A percentile compares a stretch with the other conserved stretches of the same genome.
phyloP scores from a whole-genome alignment of 2,797 vertebrate species.

The Sebastes goodei region DNA sequence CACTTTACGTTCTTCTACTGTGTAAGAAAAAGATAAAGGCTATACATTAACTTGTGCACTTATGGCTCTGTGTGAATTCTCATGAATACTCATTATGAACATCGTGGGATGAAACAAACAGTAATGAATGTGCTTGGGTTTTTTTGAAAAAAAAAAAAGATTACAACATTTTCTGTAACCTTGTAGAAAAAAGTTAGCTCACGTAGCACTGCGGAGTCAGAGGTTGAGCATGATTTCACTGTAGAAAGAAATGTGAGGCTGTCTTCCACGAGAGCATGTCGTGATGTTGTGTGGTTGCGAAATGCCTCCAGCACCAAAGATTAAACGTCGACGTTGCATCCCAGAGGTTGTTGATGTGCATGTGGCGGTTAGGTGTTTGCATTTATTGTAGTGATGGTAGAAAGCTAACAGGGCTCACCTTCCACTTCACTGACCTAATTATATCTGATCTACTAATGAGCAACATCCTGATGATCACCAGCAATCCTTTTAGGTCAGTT shows the following conservation, averaged over 20 bases:
- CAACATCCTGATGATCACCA: slow-evolving; percentile 29
- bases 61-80: not conserved
- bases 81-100: not conserved
- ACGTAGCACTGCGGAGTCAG: not conserved
- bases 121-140: not conserved
- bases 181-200: not conserved
- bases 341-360: not conserved
- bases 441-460: slow-evolving; percentile 4
- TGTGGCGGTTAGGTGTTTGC: not conserved
- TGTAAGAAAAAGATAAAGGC: not conserved
- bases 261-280: not conserved
- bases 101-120: not conserved
- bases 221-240: not conserved
- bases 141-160: not conserved
- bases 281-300: not conserved
- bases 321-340: not conserved
- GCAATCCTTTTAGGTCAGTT: slow-evolving; percentile 4
- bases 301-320: not conserved
- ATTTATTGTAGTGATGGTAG: not conserved
- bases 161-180: not conserved
- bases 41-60: not conserved
- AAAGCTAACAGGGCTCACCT: not conserved
- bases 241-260: not conserved
- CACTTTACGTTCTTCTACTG: not conserved
- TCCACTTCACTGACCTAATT: slow-evolving; percentile 8